Evolutionary conservation across 2,797 vertebrate species (phyloP).

Genomic region (Okamejei kenojei): DNA sequence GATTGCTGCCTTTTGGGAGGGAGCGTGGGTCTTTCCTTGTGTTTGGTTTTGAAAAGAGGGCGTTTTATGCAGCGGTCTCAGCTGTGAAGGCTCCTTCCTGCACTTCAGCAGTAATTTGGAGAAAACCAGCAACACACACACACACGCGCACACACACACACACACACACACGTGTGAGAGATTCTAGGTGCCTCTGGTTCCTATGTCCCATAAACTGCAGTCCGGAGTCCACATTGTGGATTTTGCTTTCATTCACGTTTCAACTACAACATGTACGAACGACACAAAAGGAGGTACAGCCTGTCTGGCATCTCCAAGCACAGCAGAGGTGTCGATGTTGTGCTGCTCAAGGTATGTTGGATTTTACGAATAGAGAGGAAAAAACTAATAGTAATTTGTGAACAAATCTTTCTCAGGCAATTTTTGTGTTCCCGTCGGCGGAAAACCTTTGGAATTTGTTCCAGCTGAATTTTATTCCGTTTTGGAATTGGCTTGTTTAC

Average conservation of each 20-base stretch:
- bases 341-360: slow-evolving; percentile 83
- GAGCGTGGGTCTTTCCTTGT: neutral
- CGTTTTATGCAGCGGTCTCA: slow-evolving; percentile 16
- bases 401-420: neutral
- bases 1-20: neutral
- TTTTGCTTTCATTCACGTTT: slow-evolving; percentile 41
- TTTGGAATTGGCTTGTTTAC: slow-evolving; percentile 51
- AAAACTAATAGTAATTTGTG: slow-evolving; percentile 24
- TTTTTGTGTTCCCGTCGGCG: neutral
- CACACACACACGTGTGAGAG: slow-evolving; percentile 58
- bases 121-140: neutral
- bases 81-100: slow-evolving; percentile 46
- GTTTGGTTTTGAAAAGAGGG: slow-evolving; percentile 41
- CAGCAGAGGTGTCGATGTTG: slow-evolving; percentile 81
- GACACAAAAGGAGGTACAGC: slow-evolving; percentile 88
- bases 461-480: slow-evolving; percentile 45
- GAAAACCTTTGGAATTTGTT: slow-evolving; percentile 42
- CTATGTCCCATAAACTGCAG: slow-evolving; percentile 38
- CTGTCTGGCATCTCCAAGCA: slow-evolving; percentile 79
- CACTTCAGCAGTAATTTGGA: slow-evolving; percentile 31
- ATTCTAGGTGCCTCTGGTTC: slow-evolving; percentile 47
- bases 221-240: slow-evolving; percentile 53
- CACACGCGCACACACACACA: neutral
- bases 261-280: slow-evolving; percentile 77
- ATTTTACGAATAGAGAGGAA: slow-evolving; percentile 42